These are phyloP conservation scores for Suncus etruscus DNA, from an alignment of 2,113 vertebrate species.

Conservation along the genomic window DNA sequence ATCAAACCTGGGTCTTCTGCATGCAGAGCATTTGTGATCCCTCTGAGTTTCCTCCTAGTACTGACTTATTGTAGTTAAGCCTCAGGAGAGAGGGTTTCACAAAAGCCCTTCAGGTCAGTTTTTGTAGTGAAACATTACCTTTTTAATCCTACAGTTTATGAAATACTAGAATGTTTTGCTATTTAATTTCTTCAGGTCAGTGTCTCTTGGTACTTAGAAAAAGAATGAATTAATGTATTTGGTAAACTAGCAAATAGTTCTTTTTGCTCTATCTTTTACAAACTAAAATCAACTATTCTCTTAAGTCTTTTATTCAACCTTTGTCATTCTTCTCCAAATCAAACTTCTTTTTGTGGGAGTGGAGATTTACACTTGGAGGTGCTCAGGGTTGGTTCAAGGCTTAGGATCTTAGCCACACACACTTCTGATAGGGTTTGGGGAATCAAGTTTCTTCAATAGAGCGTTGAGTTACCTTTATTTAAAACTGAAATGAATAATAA, in stretches of 20 bases:
- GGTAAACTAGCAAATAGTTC: neutral
- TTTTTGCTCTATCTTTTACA: conserved; percentile 1
- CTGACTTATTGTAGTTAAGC: neutral
- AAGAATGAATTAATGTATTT: neutral
- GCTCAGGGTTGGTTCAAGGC: neutral
- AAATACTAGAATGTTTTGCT: too few relatives aligned
- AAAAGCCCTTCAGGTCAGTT: neutral
- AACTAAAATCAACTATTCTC: neutral
- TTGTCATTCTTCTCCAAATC: conserved; percentile 12
- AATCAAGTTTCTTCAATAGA: neutral
- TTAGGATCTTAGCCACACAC: too few relatives aligned
- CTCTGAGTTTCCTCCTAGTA: too few relatives aligned
- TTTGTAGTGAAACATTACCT: neutral
- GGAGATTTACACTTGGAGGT: too few relatives aligned
- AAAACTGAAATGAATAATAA: conserved; percentile 16
- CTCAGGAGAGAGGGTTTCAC: neutral
- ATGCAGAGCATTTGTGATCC: too few relatives aligned
- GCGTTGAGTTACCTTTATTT: neutral
- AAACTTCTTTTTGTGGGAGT: neutral
- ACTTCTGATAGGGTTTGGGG: too few relatives aligned
- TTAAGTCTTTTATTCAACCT: neutral
- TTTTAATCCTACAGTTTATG: neutral
- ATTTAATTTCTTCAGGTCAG: neutral
- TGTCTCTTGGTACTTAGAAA: neutral
- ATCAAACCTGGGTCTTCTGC: too few relatives aligned